These are phyloP conservation scores for Nymphalis c-album DNA, from an alignment of 2,888 invertebrate genomes.

Conservation along the genomic window DNA sequence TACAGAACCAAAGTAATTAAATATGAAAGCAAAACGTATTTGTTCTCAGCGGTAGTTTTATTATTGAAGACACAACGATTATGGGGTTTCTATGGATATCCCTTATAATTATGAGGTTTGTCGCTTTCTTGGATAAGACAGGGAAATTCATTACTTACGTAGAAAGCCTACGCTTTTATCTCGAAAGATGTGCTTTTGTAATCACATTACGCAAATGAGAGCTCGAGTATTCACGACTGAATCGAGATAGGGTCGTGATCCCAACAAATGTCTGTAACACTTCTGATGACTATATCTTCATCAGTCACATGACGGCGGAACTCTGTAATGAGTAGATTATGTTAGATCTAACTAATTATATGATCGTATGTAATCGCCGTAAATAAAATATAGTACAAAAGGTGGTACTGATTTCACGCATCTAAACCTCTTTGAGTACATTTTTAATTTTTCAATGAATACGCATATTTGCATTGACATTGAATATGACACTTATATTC, in stretches of 20 bases:
- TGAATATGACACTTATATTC: too few relatives aligned
- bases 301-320: constrained; percentile 17
- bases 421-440: too few relatives aligned
- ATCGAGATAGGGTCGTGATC: constrained; percentile 74
- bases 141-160: constrained; percentile 77
- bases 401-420: too few relatives aligned
- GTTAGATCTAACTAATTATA: not conserved
- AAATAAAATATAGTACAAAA: too few relatives aligned
- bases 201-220: constrained; percentile 81
- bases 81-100: constrained; percentile 33
- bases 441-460: too few relatives aligned
- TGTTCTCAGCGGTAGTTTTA: not conserved
- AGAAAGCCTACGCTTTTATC: constrained; percentile 74
- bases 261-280: constrained; percentile 71
- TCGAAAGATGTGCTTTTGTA: constrained; percentile 79
- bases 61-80: constrained; percentile 13
- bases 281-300: constrained; percentile 62
- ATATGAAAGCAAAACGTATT: not conserved
- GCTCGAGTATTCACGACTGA: constrained; percentile 72
- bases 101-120: constrained; percentile 63
- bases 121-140: constrained; percentile 60
- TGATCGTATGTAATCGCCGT: too few relatives aligned
- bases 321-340: not conserved
- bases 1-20: too few relatives aligned
- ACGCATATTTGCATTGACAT: too few relatives aligned